Evolutionary conservation across 1,140 invertebrate species (phyloP).

Genomic region (Listronotus oregonensis): DNA sequence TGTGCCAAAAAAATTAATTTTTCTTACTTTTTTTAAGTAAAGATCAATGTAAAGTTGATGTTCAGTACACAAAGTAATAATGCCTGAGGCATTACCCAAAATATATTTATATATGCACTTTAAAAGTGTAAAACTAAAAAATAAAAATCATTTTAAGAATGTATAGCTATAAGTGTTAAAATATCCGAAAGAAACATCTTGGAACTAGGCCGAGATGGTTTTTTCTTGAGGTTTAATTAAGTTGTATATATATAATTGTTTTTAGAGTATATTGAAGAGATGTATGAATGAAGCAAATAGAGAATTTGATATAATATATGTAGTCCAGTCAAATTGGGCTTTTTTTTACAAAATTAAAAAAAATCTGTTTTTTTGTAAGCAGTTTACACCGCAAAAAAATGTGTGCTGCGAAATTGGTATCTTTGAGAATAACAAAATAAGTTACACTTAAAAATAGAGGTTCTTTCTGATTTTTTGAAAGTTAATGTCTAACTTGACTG

Average conservation of each 20-base stretch:
- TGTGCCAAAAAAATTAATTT: conserved; percentile 45
- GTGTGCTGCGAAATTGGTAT: too few relatives aligned
- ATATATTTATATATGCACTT: conserved; percentile 48
- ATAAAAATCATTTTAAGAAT: conserved; percentile 44
- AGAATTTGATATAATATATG: conserved; percentile 36
- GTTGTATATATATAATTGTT: conserved; percentile 44
- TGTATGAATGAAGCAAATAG: conserved; percentile 40
- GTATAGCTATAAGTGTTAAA: conserved; percentile 50
- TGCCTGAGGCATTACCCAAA: conserved; percentile 49
- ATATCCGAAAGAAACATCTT: conserved; percentile 28
- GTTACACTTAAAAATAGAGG: too few relatives aligned
- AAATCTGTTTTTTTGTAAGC: too few relatives aligned
- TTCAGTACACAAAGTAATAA: conserved; percentile 46
- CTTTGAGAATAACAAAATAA: too few relatives aligned
- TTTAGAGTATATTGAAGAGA: conserved; percentile 39
- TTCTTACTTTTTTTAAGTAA: conserved; percentile 1
- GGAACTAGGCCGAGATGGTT: conserved; percentile 1
- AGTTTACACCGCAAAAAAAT: too few relatives aligned
- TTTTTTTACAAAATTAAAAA: too few relatives aligned
- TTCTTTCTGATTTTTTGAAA: too few relatives aligned
- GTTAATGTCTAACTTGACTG: too few relatives aligned
- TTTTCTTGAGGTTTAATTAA: conserved; percentile 25
- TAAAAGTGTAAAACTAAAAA: conserved; percentile 51
- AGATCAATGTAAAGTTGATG: conserved; percentile 38
- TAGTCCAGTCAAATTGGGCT: not conserved